Evolutionary conservation across 2,888 invertebrate species (phyloP).

Genomic region (Andrena praecox): DNA sequence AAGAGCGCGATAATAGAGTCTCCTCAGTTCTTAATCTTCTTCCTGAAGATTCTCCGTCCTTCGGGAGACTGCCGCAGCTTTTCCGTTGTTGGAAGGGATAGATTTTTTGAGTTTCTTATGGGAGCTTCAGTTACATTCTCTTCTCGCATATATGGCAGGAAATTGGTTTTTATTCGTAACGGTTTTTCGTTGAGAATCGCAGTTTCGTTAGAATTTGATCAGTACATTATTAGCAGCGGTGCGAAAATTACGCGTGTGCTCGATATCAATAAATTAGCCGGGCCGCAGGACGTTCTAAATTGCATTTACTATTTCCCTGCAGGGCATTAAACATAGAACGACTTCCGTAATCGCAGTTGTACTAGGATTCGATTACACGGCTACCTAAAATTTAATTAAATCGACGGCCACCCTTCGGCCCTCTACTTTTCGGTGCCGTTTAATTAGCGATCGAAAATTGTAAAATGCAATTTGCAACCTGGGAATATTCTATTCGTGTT

Average conservation of each 20-base stretch:
- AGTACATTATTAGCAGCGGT: constrained; percentile 39
- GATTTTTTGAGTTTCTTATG: too few species aligned
- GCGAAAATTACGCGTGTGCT: constrained; percentile 44
- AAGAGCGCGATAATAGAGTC: background rate
- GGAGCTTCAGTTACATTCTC: too few species aligned
- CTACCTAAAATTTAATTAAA: constrained; percentile 56
- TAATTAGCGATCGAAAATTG: constrained; percentile 34
- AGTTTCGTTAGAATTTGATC: constrained; percentile 40
- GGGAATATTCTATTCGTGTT: background rate
- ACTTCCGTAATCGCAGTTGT: constrained; percentile 58
- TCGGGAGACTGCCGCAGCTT: too few species aligned
- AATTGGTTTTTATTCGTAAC: background rate
- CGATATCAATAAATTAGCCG: constrained; percentile 63
- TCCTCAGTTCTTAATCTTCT: background rate
- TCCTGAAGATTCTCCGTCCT: background rate
- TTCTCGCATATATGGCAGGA: background rate
- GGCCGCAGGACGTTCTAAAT: constrained; percentile 58
- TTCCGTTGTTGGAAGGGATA: too few species aligned
- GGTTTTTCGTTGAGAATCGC: background rate
- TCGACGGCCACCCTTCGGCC: constrained; percentile 22
- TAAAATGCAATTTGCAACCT: constrained; percentile 45
- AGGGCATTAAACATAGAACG: constrained; percentile 63
- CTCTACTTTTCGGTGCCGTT: constrained; percentile 30
- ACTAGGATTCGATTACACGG: constrained; percentile 60
- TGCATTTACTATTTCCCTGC: constrained; percentile 62